phyloP scores from a whole-genome alignment of 37 sponge, comb jelly and placozoan species.

The Theonella swinhoei region DNA sequence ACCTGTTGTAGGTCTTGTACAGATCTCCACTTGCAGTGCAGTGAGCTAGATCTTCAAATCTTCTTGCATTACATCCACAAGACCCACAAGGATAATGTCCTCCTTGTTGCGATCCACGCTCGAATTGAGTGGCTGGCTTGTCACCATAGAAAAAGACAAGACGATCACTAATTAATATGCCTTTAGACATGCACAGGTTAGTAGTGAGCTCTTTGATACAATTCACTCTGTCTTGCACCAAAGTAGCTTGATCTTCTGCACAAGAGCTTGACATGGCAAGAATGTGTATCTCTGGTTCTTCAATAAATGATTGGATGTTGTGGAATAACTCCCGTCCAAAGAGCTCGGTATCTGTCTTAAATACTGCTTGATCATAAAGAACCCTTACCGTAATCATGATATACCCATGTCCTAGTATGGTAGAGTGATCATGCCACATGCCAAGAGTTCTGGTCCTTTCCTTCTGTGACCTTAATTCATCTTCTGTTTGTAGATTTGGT shows the following conservation, averaged over 20 bases:
- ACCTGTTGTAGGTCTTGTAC: background rate
- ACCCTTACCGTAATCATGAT: constrained; percentile 6
- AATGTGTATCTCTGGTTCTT: constrained; percentile 32
- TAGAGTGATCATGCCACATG: constrained; percentile 32
- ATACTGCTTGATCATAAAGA: constrained; percentile 12
- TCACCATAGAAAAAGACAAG: constrained; percentile 18
- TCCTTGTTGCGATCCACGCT: constrained; percentile 17
- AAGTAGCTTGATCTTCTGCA: background rate
- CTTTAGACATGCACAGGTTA: background rate
- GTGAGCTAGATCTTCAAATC: background rate
- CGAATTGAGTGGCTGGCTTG: constrained; percentile 19
- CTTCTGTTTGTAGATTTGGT: constrained; percentile 5
- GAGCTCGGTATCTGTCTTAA: constrained; percentile 26
- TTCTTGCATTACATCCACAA: background rate
- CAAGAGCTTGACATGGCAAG: background rate
- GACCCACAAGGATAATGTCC: constrained; percentile 17
- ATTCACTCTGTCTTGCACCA: background rate
- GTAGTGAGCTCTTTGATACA: background rate
- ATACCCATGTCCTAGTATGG: constrained; percentile 20
- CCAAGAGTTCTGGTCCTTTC: constrained; percentile 16
- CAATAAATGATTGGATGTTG: constrained; percentile 11
- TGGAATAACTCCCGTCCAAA: background rate
- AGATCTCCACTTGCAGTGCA: background rate
- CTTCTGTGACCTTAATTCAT: background rate
- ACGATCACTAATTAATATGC: background rate